Evolutionary conservation across 2,888 invertebrate genomes (phyloP).

Genomic region (Pandemis heparana): DNA sequence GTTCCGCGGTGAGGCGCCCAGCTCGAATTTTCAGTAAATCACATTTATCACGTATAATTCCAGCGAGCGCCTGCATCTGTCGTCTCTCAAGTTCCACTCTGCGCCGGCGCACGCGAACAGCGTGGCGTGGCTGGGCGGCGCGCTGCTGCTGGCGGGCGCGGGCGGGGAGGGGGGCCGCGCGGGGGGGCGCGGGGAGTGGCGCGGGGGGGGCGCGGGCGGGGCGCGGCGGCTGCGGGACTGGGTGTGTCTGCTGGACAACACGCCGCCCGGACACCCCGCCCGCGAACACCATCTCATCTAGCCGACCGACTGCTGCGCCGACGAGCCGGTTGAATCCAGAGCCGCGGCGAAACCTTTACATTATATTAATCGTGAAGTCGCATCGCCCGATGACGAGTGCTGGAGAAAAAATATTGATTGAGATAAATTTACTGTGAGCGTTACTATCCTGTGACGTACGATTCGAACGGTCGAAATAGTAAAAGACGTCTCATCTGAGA

Average conservation of each 20-base stretch:
- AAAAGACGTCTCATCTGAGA: no score
- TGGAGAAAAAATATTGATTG: no score
- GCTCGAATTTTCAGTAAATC: no score
- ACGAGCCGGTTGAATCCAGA: no score
- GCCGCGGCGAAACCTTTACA: no score
- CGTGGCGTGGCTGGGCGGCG: slow-evolving; percentile 94
- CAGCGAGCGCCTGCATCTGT: slow-evolving; percentile 58
- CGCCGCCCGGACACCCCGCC: slow-evolving; percentile 67
- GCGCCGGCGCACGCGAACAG: slow-evolving; percentile 92
- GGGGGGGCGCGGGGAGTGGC: slow-evolving; percentile 88
- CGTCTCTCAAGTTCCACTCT: slow-evolving; percentile 90
- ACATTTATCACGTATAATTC: background rate
- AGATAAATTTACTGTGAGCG: no score
- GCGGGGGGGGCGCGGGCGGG: slow-evolving; percentile 75
- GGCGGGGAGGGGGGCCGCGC: slow-evolving; percentile 82
- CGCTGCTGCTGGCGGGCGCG: slow-evolving; percentile 64
- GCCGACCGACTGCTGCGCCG: background rate
- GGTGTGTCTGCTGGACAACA: slow-evolving; percentile 88
- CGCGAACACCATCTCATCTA: slow-evolving; percentile 42
- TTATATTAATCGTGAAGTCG: no score
- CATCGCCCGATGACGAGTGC: no score
- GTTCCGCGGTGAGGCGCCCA: no score
- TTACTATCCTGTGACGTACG: no score
- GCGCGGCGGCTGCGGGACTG: slow-evolving; percentile 92
- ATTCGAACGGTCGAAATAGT: no score